phyloP scores from a whole-genome alignment of 2,888 invertebrate genomes.

The Volucella inanis region DNA sequence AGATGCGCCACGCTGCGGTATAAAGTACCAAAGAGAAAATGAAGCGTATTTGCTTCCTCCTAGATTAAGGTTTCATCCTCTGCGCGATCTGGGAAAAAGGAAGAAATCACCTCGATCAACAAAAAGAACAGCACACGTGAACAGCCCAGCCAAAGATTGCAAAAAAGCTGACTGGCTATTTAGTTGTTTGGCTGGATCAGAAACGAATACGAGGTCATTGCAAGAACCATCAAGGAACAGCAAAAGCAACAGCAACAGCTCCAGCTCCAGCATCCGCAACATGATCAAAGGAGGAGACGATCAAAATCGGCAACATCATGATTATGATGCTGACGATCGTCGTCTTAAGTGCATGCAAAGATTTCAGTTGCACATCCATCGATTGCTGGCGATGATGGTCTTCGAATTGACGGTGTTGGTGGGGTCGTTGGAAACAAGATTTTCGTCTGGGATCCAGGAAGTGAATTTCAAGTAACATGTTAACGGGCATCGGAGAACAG shows the following conservation, averaged over 20 bases:
- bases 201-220: slow-evolving; percentile 73
- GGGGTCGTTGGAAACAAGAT: slow-evolving; percentile 68
- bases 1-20: slow-evolving; percentile 63
- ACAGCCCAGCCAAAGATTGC: slow-evolving; percentile 5
- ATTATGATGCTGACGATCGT: slow-evolving; percentile 70
- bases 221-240: slow-evolving; percentile 63
- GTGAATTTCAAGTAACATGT: slow-evolving; percentile 72
- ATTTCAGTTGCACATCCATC: slow-evolving; percentile 69
- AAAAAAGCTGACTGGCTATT: slow-evolving; percentile 32
- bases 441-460: slow-evolving; percentile 75
- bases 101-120: slow-evolving; percentile 43
- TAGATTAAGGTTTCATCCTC: slow-evolving; percentile 73
- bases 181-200: slow-evolving; percentile 48
- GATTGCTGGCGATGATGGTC: slow-evolving; percentile 46
- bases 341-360: slow-evolving; percentile 64
- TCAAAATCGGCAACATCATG: slow-evolving; percentile 73
- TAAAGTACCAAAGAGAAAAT: slow-evolving; percentile 56
- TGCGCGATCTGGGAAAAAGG: slow-evolving; percentile 49
- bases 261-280: slow-evolving; percentile 57
- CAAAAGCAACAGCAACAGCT: too few species aligned
- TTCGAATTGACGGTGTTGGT: slow-evolving; percentile 21
- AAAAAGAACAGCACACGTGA: slow-evolving; percentile 42
- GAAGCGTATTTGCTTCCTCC: slow-evolving; percentile 71
- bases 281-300: slow-evolving; percentile 73
- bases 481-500: slow-evolving; percentile 54